Percentiles rank a stretch among this genome's conserved stretches.
Evolutionary conservation across 2,113 vertebrate genomes (phyloP).

Genomic region (Tetrax tetrax): DNA sequence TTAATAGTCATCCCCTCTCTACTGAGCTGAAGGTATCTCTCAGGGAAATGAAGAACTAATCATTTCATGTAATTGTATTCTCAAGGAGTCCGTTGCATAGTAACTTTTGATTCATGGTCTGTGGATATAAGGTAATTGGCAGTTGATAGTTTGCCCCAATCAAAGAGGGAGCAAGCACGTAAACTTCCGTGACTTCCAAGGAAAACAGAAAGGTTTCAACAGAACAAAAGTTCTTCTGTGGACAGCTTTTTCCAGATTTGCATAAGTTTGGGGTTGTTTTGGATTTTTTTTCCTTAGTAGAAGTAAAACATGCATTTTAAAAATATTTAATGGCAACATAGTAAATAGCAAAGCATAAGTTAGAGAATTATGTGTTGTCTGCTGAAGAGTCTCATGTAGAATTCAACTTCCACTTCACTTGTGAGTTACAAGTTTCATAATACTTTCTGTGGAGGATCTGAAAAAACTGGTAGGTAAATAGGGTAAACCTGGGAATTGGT

Average conservation of each 20-base stretch:
- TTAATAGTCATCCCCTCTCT: neutral
- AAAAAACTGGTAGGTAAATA: neutral
- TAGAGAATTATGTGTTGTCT: neutral
- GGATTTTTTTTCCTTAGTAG: neutral
- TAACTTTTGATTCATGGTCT: neutral
- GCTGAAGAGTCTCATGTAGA: neutral
- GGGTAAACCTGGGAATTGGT: neutral
- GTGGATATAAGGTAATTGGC: neutral
- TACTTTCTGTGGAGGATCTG: neutral
- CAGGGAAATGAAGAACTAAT: neutral
- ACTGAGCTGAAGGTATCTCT: neutral
- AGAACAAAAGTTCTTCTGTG: neutral
- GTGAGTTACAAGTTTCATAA: too few relatives aligned
- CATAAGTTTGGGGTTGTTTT: neutral
- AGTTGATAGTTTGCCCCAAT: neutral
- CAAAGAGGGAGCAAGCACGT: neutral
- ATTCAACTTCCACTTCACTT: neutral
- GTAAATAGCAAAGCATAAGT: neutral
- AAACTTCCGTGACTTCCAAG: neutral
- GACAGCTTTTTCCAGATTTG: neutral
- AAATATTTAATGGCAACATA: neutral
- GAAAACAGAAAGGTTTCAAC: neutral
- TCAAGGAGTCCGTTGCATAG: neutral
- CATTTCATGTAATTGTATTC: neutral
- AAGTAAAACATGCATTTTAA: neutral